These are phyloP conservation scores for Eilema caniola DNA, from an alignment of 2,888 invertebrate genomes.

Conservation along the genomic window DNA sequence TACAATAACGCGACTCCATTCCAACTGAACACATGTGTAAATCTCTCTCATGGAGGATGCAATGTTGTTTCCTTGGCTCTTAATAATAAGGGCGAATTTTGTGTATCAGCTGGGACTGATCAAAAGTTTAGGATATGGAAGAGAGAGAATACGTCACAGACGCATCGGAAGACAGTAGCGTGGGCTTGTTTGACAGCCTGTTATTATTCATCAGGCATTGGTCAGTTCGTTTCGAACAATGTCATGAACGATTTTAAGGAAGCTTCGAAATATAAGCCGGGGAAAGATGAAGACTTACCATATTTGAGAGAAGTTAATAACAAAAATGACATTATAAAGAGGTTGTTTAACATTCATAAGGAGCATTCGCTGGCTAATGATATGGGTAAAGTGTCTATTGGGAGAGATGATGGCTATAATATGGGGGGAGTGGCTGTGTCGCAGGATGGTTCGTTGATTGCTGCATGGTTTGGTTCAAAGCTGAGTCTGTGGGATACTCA, in stretches of 20 bases:
- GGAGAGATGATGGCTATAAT: conserved; percentile 59
- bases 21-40: conserved; percentile 76
- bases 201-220: conserved; percentile 78
- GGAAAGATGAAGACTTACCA: conserved; percentile 54
- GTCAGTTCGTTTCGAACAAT: conserved; percentile 69
- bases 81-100: conserved; percentile 72
- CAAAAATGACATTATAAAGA: conserved; percentile 66
- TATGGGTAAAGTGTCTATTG: conserved; percentile 49
- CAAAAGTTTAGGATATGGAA: conserved; percentile 81
- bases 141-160: conserved; percentile 57
- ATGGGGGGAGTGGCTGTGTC: conserved; percentile 82
- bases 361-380: conserved; percentile 55
- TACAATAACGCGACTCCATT: conserved; percentile 64
- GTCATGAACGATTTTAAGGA: conserved; percentile 72
- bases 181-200: conserved; percentile 80
- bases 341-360: conserved; percentile 74
- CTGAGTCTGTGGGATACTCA: conserved; percentile 82
- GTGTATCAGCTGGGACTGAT: conserved; percentile 80
- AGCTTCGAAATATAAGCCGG: conserved; percentile 51
- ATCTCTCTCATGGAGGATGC: conserved; percentile 79
- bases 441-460: conserved; percentile 82
- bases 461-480: conserved; percentile 83
- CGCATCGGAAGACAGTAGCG: conserved; percentile 50
- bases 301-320: conserved; percentile 59
- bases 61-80: conserved; percentile 73